Evolutionary conservation across 2,113 vertebrate species (phyloP).

Genomic region (Cacatua alba): DNA sequence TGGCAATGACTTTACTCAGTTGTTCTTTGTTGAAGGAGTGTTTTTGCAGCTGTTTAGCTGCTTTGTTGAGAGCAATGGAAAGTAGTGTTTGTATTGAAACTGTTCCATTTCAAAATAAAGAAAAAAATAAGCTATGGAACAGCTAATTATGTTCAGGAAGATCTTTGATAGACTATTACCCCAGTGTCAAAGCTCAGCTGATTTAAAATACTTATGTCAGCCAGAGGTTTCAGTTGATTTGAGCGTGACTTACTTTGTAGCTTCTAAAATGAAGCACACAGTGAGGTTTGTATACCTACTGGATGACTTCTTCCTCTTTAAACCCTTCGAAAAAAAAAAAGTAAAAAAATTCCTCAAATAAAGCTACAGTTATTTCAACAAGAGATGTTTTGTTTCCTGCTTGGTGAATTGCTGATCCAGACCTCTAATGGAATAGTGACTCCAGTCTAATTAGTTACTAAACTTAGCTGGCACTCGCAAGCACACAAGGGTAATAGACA

Average conservation of each 20-base stretch:
- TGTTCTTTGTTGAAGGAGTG: background rate
- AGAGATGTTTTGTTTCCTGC: slow-evolving; percentile 52
- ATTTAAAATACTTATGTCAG: background rate
- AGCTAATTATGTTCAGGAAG: background rate
- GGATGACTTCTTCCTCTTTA: slow-evolving; percentile 11
- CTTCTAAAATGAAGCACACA: slow-evolving; percentile 1
- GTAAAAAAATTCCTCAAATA: background rate
- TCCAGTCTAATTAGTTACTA: slow-evolving; percentile 60
- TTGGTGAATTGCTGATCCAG: slow-evolving; percentile 44
- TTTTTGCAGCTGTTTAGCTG: background rate
- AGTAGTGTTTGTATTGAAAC: background rate
- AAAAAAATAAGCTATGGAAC: background rate
- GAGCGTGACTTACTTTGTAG: background rate
- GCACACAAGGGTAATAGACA: slow-evolving; percentile 4
- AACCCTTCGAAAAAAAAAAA: background rate
- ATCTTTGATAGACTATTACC: background rate
- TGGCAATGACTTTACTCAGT: background rate
- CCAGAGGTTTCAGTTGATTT: background rate
- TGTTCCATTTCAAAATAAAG: background rate
- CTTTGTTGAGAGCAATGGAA: background rate
- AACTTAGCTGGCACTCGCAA: slow-evolving; percentile 44
- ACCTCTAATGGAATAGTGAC: slow-evolving; percentile 43
- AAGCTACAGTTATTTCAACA: slow-evolving; percentile 38
- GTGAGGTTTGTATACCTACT: background rate
- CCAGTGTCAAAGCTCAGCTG: background rate